phyloP scores from a whole-genome alignment of 2,797 vertebrate genomes.

The Propithecus perrieri region DNA sequence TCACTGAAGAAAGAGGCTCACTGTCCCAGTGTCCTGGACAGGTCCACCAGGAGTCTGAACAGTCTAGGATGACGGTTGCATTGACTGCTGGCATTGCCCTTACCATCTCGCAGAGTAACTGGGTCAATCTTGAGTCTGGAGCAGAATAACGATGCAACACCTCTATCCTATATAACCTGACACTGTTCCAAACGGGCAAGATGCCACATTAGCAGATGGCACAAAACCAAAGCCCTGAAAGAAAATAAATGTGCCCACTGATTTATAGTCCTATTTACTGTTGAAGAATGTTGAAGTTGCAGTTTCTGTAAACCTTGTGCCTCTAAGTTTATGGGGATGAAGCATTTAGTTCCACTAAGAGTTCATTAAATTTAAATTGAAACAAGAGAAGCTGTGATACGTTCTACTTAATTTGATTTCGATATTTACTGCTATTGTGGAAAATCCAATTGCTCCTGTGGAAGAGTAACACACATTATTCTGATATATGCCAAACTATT shows the following conservation, averaged over 20 bases:
- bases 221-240: slow-evolving; percentile 62
- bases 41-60: neutral
- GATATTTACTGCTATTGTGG: slow-evolving; percentile 10
- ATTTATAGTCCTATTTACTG: slow-evolving; percentile 64
- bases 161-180: slow-evolving; percentile 9
- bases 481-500: neutral
- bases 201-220: slow-evolving; percentile 74
- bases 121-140: neutral
- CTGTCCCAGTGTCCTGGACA: no score
- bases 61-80: neutral
- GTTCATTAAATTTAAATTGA: slow-evolving; percentile 62
- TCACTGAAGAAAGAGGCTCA: neutral
- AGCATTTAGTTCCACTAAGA: slow-evolving; percentile 47
- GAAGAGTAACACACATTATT: neutral
- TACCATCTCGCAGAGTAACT: neutral
- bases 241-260: slow-evolving; percentile 57
- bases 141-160: neutral
- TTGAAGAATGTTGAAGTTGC: slow-evolving; percentile 74
- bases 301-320: slow-evolving; percentile 70
- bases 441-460: neutral
- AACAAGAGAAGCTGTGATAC: neutral
- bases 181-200: slow-evolving; percentile 62
- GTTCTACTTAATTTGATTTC: slow-evolving; percentile 15
- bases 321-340: slow-evolving; percentile 55
- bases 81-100: neutral